phyloP scores from a whole-genome alignment of 35 echinoderm and acorn worm genomes.

The Stichopus chloronotus region DNA sequence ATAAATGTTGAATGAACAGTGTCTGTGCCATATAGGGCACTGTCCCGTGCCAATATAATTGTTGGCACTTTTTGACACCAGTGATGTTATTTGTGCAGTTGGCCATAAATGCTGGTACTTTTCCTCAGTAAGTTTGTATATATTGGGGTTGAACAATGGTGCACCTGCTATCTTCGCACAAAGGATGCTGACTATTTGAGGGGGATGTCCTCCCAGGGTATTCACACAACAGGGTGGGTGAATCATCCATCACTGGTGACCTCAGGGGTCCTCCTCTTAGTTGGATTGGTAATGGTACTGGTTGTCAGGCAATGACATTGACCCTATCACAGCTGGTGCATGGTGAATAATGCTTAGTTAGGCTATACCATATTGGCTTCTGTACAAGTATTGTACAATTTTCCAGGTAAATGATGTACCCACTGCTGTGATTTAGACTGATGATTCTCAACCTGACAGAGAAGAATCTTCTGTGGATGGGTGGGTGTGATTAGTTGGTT shows the following conservation, averaged over 20 bases:
- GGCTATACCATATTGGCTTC: background rate
- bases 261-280: background rate
- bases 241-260: conserved; percentile 11
- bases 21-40: background rate
- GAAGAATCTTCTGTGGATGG: background rate
- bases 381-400: background rate
- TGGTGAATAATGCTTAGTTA: background rate
- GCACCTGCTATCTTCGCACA: background rate
- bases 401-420: background rate
- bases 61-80: background rate
- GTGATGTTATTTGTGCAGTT: background rate
- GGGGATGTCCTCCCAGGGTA: background rate
- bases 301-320: background rate
- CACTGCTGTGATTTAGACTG: background rate
- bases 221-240: background rate
- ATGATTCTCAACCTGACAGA: background rate
- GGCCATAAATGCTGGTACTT: background rate
- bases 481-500: background rate
- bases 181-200: background rate
- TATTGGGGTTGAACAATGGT: background rate
- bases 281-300: background rate
- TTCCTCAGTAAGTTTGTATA: background rate
- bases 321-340: background rate
- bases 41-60: background rate
- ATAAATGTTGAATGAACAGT: too few species aligned